Conservation (phyloP, 2,113 vertebrate genomes). For the Lamprologus tigripictilis region DNA sequence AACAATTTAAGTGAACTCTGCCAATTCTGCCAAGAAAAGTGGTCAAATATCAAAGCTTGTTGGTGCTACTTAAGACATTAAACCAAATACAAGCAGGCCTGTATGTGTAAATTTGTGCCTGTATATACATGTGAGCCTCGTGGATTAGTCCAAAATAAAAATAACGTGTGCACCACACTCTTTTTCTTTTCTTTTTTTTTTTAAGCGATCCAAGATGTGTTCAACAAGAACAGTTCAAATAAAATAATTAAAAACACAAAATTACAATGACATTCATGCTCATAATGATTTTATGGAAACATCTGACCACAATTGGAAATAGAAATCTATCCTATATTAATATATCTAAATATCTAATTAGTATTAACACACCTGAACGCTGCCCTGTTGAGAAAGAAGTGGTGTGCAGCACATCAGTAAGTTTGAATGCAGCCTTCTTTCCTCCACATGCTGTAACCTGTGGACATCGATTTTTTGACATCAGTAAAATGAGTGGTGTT, state of each 20-base stretch:
- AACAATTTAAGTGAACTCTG: neutral
- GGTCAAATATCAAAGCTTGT: neutral
- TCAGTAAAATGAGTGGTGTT: neutral
- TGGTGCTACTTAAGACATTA: neutral
- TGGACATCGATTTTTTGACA: neutral
- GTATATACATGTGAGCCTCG: neutral
- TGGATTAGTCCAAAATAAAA: neutral
- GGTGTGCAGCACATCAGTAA: neutral
- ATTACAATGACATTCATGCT: neutral
- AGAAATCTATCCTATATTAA: neutral
- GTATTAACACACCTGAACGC: neutral
- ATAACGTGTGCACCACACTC: rapidly evolving
- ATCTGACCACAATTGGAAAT: neutral
- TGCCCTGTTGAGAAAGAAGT: neutral
- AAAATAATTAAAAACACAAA: neutral
- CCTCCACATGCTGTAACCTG: neutral
- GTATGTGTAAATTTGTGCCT: neutral
- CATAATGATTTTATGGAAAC: rapidly evolving
- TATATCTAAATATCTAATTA: neutral
- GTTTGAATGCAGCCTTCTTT: neutral
- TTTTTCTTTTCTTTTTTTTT: rapidly evolving
- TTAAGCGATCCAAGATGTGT: neutral
- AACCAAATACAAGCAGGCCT: neutral
- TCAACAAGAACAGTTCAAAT: neutral
- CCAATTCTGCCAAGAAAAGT: neutral